phyloP scores from a whole-genome alignment of 2,797 vertebrate genomes.

The Enteromius paludinosus region DNA sequence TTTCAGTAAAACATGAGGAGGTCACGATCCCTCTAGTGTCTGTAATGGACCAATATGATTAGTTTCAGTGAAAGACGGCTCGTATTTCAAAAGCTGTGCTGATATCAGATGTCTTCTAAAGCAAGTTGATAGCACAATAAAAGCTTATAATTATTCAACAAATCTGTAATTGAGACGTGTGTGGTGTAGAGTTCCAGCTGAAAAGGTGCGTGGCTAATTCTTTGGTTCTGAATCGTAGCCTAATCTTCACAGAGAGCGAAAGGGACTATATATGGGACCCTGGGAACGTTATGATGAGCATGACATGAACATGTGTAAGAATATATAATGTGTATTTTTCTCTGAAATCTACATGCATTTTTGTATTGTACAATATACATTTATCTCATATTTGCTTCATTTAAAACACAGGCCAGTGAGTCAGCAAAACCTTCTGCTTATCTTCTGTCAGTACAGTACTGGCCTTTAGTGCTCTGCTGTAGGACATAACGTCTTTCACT shows the following conservation, averaged over 20 bases:
- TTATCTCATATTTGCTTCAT: conserved; percentile 22
- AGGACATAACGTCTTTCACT: neutral
- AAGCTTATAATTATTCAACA: conserved; percentile 59
- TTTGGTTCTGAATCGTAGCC: conserved; percentile 17
- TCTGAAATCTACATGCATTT: neutral
- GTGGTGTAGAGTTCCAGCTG: conserved; percentile 54
- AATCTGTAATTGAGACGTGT: conserved; percentile 57
- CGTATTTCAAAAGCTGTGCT: conserved; percentile 54
- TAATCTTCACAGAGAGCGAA: neutral
- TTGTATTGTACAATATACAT: neutral
- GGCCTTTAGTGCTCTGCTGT: conserved; percentile 6
- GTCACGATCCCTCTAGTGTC: conserved; percentile 13
- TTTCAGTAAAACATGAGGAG: conserved; percentile 34
- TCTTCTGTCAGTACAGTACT: neutral
- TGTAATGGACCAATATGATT: conserved; percentile 52
- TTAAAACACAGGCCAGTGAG: conserved; percentile 23
- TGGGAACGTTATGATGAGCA: neutral
- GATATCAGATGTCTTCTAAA: conserved; percentile 56
- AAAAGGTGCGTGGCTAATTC: conserved; percentile 43
- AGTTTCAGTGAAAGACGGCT: conserved; percentile 55
- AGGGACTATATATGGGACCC: neutral
- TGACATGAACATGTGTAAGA: neutral
- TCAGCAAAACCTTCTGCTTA: conserved; percentile 18
- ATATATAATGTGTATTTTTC: conserved; percentile 3
- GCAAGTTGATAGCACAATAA: conserved; percentile 58